phyloP scores from a whole-genome alignment of 2,113 vertebrate genomes.

The Bos taurus region ARS-UCD2.0 NC_037352.1:27649501-27650000 shows the following conservation, averaged over 20 bases:
- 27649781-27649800: background rate
- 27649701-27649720: background rate
- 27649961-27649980: background rate
- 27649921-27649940: background rate
- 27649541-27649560: no score
- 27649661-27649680: background rate
- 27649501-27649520: no score
- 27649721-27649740: background rate
- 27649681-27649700: background rate
- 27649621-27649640: background rate
- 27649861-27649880: background rate
- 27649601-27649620: background rate
- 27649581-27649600: background rate
- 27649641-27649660: background rate
- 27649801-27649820: background rate
- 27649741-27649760: background rate
- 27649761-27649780: background rate
- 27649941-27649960: background rate
- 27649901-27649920: background rate
- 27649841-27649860: background rate
- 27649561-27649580: accelerated
- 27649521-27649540: no score
- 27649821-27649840: background rate
- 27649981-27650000: background rate
- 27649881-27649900: background rate